Conservation (phyloP, 2,113 vertebrate genomes). For the Anhinga anhinga region DNA sequence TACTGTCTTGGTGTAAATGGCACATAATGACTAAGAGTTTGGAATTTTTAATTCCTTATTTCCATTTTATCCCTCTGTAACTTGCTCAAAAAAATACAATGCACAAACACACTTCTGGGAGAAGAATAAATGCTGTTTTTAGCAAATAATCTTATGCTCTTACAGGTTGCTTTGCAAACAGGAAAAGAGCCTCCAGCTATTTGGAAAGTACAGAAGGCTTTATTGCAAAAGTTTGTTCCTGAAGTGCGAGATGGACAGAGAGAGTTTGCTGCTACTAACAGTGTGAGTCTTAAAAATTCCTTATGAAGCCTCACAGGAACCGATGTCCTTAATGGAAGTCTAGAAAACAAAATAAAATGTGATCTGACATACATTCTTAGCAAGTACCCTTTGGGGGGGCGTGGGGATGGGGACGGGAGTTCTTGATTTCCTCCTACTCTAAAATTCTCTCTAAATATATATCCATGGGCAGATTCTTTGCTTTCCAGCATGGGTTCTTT, state of each 20-base stretch:
- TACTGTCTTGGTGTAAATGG: neutral
- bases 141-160: neutral
- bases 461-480: neutral
- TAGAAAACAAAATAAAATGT: neutral
- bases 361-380: neutral
- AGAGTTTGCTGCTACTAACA: conserved; percentile 97
- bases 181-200: conserved; percentile 96
- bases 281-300: conserved; percentile 80
- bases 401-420: neutral
- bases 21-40: neutral
- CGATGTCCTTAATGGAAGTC: neutral
- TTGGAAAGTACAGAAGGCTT: conserved; percentile 98
- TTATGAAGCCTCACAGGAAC: neutral
- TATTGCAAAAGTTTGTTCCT: conserved; percentile 97
- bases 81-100: neutral
- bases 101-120: neutral
- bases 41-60: neutral
- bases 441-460: neutral
- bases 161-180: conserved; percentile 85
- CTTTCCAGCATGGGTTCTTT: neutral
- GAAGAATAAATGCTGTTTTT: neutral
- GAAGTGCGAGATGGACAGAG: conserved; percentile 92
- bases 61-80: neutral
- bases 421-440: neutral
- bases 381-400: neutral